Percentiles rank a stretch among this genome's conserved stretches.
Conservation (phyloP, 2,797 vertebrate species). For the Rallus crepitans region DNA sequence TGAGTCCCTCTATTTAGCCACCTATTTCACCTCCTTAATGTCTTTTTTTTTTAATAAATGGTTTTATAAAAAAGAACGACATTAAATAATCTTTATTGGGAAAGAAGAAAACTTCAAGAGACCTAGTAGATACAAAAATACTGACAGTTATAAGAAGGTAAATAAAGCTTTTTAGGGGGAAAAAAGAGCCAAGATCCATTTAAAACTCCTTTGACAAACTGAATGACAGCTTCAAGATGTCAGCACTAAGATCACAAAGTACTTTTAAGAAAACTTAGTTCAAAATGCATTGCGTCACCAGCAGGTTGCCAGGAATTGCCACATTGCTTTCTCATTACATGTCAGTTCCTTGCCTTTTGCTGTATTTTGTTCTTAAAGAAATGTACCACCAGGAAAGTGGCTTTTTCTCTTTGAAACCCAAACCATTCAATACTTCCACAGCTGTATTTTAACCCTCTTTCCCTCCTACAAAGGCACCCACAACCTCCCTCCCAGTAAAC, state of each 20-base stretch:
- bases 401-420: neutral
- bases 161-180: neutral
- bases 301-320: neutral
- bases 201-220: neutral
- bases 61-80: no score
- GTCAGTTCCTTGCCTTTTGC: neutral
- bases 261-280: neutral
- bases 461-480: neutral
- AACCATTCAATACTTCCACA: neutral
- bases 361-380: neutral
- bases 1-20: neutral
- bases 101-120: neutral
- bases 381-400: neutral
- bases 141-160: neutral
- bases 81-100: neutral
- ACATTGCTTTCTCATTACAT: neutral
- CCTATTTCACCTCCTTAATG: neutral
- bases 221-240: neutral
- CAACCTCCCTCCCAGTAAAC: neutral
- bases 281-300: neutral
- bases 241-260: neutral
- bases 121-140: neutral
- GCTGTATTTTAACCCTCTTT: neutral
- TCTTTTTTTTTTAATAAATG: neutral
- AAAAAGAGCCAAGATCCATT: rapidly evolving